These are phyloP conservation scores for Anthopleura xanthogrammica DNA, from an alignment of 92 coral and sea anemone species.

Conservation along the genomic window DNA sequence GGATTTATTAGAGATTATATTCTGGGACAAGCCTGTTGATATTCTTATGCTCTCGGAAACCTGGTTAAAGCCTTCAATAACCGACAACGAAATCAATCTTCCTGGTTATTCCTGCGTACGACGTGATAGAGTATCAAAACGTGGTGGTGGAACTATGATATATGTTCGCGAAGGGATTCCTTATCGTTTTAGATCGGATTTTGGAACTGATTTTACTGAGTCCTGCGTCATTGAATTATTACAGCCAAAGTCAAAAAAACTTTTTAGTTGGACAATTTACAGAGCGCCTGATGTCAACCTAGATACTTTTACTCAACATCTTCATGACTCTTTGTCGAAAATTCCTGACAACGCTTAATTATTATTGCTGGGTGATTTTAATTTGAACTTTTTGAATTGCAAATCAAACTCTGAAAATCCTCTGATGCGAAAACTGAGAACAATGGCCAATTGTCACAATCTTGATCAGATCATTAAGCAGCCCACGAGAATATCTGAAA, in stretches of 20 bases:
- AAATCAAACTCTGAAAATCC: constrained; percentile 19
- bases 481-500: constrained; percentile 45
- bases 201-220: constrained; percentile 32
- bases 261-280: constrained; percentile 44
- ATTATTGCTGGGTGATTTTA: constrained; percentile 51
- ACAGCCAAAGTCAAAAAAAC: constrained; percentile 8
- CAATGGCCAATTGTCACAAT: constrained; percentile 24
- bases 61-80: constrained; percentile 46
- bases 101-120: constrained; percentile 58
- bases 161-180: constrained; percentile 49
- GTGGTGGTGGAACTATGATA: constrained; percentile 48
- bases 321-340: constrained; percentile 13
- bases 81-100: constrained; percentile 46
- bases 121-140: constrained; percentile 34
- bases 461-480: constrained; percentile 38
- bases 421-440: constrained; percentile 31
- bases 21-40: constrained; percentile 36
- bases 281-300: constrained; percentile 35
- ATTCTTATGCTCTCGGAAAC: constrained; percentile 48
- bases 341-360: constrained; percentile 26
- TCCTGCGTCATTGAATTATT: constrained; percentile 43
- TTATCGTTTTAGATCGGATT: constrained; percentile 30
- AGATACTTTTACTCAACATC: constrained; percentile 33
- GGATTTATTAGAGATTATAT: constrained; percentile 8
- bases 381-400: constrained; percentile 28